Base-by-base conservation (phyloP, 1,140 invertebrate species). In the Diorhabda elongata region DNA sequence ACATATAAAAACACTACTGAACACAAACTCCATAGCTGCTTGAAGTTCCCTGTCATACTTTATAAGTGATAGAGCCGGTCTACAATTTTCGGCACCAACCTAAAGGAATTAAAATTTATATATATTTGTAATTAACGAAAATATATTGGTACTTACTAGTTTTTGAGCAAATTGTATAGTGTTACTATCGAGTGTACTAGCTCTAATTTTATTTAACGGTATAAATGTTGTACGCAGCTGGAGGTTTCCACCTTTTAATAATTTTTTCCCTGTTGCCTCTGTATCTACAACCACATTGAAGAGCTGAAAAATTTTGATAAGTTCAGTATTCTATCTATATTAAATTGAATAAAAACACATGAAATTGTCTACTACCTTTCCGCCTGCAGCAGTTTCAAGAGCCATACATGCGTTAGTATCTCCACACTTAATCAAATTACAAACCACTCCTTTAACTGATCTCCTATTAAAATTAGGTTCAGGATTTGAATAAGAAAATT, bases 251-350 rank as follows among this genome's bases (percentile, higher is more conserved):
- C 86, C 86, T 81, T 96, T 85, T 57, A 99, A 84, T 59, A 99
- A 82, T 74, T 90, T 86, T 81, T 96, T 96, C 68, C 91, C 91
- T 0, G 92, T 95, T 59, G 85, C 83, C 78, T 97, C 94, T 57
- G 88, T 91, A 77, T 98, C 94, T 6, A 97, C 94, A 58, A 98
- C 90, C 47, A 97, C 89, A 83, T 97, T 95, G 80, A 91, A 97
- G 8, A 98, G 80, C 92, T 95, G 79, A 6, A 82, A 85, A 77
- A 69, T 71, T 26, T 26, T 26, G 1, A 26, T 1, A 26, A 0
- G 26, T 1, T 26, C 26, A 26, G 26, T 26, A 26, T 26, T 26
- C 26, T 26, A 26, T 26, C 26, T 26, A 26, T 26, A 52, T 52
- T 52, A 52, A 52, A 52, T 52, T 52, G 8, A 52, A 52, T 52